Evolutionary conservation across 1,140 invertebrate genomes (phyloP), one percentile per base, ranked within the genome.

Genomic region (Chironomus tepperi): DNA sequence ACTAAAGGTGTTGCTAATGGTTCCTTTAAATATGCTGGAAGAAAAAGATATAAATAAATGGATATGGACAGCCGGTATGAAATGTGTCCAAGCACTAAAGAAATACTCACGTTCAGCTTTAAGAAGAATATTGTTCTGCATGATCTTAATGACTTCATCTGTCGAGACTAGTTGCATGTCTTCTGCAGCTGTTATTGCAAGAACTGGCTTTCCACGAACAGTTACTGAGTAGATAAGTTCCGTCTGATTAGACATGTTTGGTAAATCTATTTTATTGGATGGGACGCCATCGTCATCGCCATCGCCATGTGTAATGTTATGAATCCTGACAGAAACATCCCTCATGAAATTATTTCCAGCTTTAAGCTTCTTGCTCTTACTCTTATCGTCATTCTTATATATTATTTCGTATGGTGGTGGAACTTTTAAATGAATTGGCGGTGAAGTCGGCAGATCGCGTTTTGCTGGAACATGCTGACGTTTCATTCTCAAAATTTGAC

Each of bases 151-250:
- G 0, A 92, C 91, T 81, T 94, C 92, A 9, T 87, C 87, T 47
- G 91, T 88, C 0, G 88, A 87, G 3, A 94, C 86, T 7, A 93
- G 82, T 64, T 86, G 84, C 91, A 94, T 93, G 77, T 93, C 92
- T 74, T 88, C 87, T 3, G 91, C 90, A 0, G 92, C 92, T 0
- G 89, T 91, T 9, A 86, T 86, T 0, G 92, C 92, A 24, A 90
- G 86, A 2, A 94, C 90, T 0, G 92, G 90, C 77, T 89, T 86
- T 0, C 90, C 91, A 21, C 88, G 88, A 0, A 93, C 89, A 74
- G 90, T 84, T 43, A 94, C 92, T 3, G 91, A 90, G 78, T 94
- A 94, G 10, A 94, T 87, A 57, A 94, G 84, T 76, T 82, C 81
- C 0, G 81, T 82, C 75, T 82, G 81, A 77, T 82, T 82, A 42